phyloP scores from a whole-genome alignment of 1,140 invertebrate genomes.

The Heterodera carotae region DNA sequence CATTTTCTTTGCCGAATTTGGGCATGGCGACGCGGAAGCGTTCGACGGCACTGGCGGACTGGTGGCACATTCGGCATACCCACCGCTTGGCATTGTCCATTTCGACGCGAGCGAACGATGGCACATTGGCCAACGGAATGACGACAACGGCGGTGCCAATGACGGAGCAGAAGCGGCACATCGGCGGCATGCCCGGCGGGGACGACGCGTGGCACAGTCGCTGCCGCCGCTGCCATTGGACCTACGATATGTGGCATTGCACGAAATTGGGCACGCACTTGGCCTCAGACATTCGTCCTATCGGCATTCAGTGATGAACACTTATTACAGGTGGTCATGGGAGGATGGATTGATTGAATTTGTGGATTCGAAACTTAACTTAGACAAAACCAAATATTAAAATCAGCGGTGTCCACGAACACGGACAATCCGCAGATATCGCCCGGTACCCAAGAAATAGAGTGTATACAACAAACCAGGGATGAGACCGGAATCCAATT shows the following conservation, averaged over 20 bases:
- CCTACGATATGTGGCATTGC: conserved; percentile 40
- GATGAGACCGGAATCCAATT: too few species aligned
- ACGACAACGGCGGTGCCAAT: background rate
- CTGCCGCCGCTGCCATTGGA: background rate
- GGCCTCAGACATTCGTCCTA: conserved; percentile 48
- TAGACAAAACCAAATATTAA: too few species aligned
- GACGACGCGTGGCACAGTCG: too few species aligned
- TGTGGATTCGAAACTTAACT: too few species aligned
- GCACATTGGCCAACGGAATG: conserved; percentile 6
- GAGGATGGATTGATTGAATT: too few species aligned
- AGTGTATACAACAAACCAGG: too few species aligned
- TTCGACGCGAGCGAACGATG: conserved; percentile 28
- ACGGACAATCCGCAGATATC: too few species aligned
- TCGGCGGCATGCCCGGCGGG: background rate
- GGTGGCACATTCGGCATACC: conserved; percentile 39
- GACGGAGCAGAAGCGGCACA: background rate
- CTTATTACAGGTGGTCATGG: conserved; percentile 45
- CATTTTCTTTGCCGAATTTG: conserved; percentile 36
- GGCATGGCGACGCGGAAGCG: conserved; percentile 28
- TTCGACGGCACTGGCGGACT: conserved; percentile 39
- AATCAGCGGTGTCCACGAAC: too few species aligned
- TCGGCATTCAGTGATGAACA: conserved; percentile 49
- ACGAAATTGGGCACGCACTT: conserved; percentile 54
- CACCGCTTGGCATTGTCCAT: conserved; percentile 38
- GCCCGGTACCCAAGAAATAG: too few species aligned